Base-by-base conservation (phyloP, 2,113 vertebrate species). In the Cyprinus carpio region DNA sequence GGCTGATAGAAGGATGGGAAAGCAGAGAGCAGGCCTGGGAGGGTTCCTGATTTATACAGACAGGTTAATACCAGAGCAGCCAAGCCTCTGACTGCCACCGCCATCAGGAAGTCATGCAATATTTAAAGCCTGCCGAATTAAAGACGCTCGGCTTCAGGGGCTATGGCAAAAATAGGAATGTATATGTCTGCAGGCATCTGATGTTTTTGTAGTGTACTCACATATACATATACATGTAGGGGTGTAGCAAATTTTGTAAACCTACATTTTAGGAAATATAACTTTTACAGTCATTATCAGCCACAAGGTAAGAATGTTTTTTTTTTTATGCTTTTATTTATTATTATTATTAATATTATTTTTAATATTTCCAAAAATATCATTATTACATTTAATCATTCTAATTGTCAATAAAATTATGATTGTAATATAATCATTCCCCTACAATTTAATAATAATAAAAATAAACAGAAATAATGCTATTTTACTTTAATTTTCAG, bases 101-200 rank as follows among this genome's bases (percentile, higher is more conserved):
- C 90, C 93, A 94, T 93, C 94, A 94, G 92, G 90, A 92, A 92
- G 92, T 93, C 94, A 94, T 93, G 93, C 89, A 95, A 96, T 95
- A 96, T 95, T 94, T 94, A 95, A 92, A 92, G 89, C 88, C 84
- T 82, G 75, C 90, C 92, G 90, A 93, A 92, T 93, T 89, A 90
- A 93, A 94, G 92, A 91, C 84, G 87, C 89, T 93, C 87, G 88
- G 88, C 87, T 86, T 75, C 51, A 34, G 88, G 85, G 84, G 85
- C 88, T 89, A n/a, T 81, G 88, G 89, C 89, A 90, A 90, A 87
- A 93, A 93, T 89, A 93, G 90, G 88, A 87, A 93, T 92, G 90
- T 90, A 91, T 91, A 91, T 90, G 87, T 87, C 51, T 85, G 78
- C 82, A 85, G 37, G 62, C 78, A 34, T 40, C 7, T 5, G 86